These are phyloP conservation scores for Patella caerulea DNA, from an alignment of 2,888 invertebrate species.

Conservation along the genomic window DNA sequence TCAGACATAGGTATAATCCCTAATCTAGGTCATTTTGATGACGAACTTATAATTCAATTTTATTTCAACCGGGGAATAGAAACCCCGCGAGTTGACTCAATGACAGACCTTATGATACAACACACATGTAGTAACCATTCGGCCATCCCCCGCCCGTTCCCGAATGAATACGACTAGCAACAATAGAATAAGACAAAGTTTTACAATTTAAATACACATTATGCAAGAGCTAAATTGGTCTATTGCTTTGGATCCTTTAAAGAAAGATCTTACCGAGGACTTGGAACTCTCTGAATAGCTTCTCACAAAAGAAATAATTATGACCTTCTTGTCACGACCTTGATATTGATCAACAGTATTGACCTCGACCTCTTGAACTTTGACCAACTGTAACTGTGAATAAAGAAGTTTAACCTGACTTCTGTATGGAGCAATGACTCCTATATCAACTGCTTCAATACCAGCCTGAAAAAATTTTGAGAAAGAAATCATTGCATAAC, in stretches of 20 bases:
- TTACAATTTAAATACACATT: background rate
- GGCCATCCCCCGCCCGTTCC: too few relatives aligned
- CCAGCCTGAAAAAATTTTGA: conserved; percentile 75
- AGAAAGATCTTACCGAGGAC: conserved; percentile 10
- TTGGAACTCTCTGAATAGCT: conserved; percentile 40
- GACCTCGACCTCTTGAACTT: conserved; percentile 78
- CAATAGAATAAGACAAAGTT: background rate
- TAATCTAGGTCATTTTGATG: too few relatives aligned
- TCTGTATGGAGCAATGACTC: conserved; percentile 91
- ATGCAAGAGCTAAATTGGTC: too few relatives aligned
- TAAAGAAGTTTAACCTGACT: conserved; percentile 84
- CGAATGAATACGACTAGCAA: too few relatives aligned
- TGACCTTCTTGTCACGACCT: conserved; percentile 91
- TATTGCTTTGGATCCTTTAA: background rate
- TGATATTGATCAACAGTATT: conserved; percentile 99
- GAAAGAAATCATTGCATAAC: background rate
- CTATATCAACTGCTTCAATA: conserved; percentile 78
- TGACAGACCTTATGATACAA: too few relatives aligned
- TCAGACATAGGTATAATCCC: too few relatives aligned
- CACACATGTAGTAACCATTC: too few relatives aligned
- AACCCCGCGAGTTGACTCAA: too few relatives aligned
- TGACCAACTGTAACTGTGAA: conserved; percentile 73
- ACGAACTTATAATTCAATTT: too few relatives aligned
- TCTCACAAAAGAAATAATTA: conserved; percentile 86
- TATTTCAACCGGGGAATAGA: too few relatives aligned